Percentiles rank a stretch among this genome's conserved stretches.
phyloP scores from a whole-genome alignment of 2,113 vertebrate species.

The Mobula birostris region DNA sequence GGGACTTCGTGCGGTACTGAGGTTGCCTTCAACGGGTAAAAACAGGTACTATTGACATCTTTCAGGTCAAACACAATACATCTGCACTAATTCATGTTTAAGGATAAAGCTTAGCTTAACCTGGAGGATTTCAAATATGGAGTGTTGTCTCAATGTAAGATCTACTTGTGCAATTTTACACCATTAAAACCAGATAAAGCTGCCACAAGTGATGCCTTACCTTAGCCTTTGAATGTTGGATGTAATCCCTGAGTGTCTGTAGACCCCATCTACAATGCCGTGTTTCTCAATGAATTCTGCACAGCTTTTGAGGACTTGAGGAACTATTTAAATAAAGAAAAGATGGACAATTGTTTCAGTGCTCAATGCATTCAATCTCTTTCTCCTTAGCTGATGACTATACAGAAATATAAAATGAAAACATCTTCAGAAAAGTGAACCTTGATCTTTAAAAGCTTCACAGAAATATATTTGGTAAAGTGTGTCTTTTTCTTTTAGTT shows the following conservation, averaged over 20 bases:
- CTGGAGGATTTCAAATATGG: background rate
- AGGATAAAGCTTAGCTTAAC: background rate
- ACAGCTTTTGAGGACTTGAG: conserved; percentile 87
- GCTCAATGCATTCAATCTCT: background rate
- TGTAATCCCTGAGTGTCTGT: conserved; percentile 91
- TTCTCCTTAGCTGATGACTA: background rate
- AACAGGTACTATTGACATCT: background rate
- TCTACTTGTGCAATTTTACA: background rate
- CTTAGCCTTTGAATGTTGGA: conserved; percentile 95
- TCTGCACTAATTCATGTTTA: background rate
- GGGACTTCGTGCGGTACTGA: background rate
- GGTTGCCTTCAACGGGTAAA: background rate
- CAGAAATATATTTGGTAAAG: background rate
- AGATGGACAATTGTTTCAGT: conserved; percentile 12
- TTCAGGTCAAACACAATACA: background rate
- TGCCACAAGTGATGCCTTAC: conserved; percentile 49
- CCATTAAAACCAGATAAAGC: background rate
- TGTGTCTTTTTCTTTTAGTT: background rate
- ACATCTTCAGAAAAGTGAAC: background rate
- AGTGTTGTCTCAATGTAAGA: background rate
- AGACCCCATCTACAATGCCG: conserved; percentile 94
- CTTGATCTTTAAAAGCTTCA: background rate
- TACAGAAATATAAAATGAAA: background rate
- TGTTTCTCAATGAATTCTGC: conserved; percentile 93
- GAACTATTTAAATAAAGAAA: conserved; percentile 62